phyloP scores from a whole-genome alignment of 2,797 vertebrate species.

The Schizopygopsis pylzovi region DNA sequence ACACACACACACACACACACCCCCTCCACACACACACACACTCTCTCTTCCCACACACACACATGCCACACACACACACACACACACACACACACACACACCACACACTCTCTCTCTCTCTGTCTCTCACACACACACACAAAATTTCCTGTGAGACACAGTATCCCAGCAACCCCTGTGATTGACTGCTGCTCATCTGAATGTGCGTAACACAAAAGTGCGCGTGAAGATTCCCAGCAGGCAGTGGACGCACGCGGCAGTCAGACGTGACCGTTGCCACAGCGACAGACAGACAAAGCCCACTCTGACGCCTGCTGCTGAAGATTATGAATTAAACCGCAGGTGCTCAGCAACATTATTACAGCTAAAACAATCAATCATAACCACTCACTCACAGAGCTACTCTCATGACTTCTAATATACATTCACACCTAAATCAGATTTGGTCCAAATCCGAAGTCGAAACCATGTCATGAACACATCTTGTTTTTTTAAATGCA shows the following conservation, averaged over 20 bases:
- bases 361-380: neutral
- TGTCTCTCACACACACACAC: too few species aligned
- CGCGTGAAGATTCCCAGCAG: slow-evolving; percentile 55
- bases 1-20: too few species aligned
- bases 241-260: slow-evolving; percentile 53
- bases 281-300: slow-evolving; percentile 65
- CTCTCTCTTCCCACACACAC: too few species aligned
- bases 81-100: neutral
- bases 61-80: too few species aligned
- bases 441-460: too few species aligned
- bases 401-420: too few species aligned
- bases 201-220: slow-evolving; percentile 51
- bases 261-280: slow-evolving; percentile 64
- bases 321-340: slow-evolving; percentile 15
- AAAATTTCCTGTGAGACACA: slow-evolving; percentile 33
- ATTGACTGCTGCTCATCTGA: slow-evolving; percentile 42
- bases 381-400: neutral
- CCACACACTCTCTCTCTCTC: neutral
- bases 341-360: neutral
- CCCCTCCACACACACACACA: too few species aligned
- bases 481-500: too few species aligned
- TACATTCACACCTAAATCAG: too few species aligned
- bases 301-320: slow-evolving; percentile 49
- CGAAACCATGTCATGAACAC: too few species aligned
- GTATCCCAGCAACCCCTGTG: slow-evolving; percentile 26